Evolutionary conservation across 92 coral and sea anemone species (phyloP), one percentile per base, ranked within the genome.

Genomic region (Phenganax marumi): DNA sequence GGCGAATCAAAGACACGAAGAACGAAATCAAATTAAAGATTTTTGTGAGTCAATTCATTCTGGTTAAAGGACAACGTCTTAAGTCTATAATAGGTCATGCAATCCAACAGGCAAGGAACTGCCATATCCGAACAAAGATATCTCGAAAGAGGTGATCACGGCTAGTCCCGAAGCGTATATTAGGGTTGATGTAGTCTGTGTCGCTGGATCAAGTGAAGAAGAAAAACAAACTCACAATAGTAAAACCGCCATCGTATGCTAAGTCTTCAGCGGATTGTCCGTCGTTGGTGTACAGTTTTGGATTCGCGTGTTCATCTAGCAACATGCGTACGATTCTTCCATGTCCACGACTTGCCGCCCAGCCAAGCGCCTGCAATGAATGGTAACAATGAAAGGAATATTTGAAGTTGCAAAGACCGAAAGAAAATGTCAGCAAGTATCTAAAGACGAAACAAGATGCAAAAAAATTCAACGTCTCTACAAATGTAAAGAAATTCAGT

Each of bases 291-390:
- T 89, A 92, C 8, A 90, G 70, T 73, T 89, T 90, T 48, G 97
- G 91, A 65, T 90, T 93, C 22, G 98, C 98, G 55, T 91, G 83
- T 56, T 79, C 90, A 60, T 95, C 97, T 49, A 95, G 80, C 66
- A 95, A 80, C 57, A 87, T 89, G 10, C 98, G 91, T 7, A 91
- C 97, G 13, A 92, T 88, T 76, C 90, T 87, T 16, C 98, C 98
- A 82, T 95, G 93, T 14, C 98, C 98, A 72, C 87, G 90, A 75
- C 89, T 85, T 26, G 95, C 98, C 19, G 98, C 98, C 94, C 93
- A 90, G 50, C 95, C 85, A 73, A 95, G 85, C 50, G 98, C 92
- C 98, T 94, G 61, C 43, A 57, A 65, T 50, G 18, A 68, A 52
- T 52, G 1, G 19, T 9, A 0, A 19, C 24, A 47, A 56, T 50